These are phyloP conservation scores for Heloderma charlesbogerti DNA, from an alignment of 2,113 vertebrate species.

Conservation along the genomic window DNA sequence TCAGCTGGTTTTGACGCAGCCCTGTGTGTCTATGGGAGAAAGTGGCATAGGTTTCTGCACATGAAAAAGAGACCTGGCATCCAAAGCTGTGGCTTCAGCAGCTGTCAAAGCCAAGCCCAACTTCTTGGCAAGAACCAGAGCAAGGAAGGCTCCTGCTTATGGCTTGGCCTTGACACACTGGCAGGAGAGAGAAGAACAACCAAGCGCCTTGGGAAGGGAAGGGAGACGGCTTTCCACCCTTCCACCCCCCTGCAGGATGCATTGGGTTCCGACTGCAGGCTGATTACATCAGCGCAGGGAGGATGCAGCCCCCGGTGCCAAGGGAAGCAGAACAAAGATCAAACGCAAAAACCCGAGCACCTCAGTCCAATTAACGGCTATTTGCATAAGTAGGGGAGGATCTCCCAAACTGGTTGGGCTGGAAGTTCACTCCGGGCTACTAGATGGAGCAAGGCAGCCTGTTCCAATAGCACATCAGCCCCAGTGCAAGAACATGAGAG, in stretches of 20 bases:
- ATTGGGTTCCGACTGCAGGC: constrained; percentile 4
- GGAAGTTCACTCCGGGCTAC: constrained; percentile 4
- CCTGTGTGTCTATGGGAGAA: neutral
- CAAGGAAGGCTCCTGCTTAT: neutral
- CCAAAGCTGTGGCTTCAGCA: neutral
- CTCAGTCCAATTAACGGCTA: constrained; percentile 15
- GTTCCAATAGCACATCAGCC: neutral
- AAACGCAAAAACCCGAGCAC: constrained; percentile 11
- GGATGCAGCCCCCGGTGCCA: constrained; percentile 49
- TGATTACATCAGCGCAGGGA: constrained; percentile 44
- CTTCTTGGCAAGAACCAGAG: neutral
- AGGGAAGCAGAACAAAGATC: constrained; percentile 62
- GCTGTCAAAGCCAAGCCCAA: neutral
- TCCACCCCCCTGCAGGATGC: neutral
- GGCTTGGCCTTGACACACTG: neutral
- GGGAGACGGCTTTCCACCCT: neutral
- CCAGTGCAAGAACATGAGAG: no score
- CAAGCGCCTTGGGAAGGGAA: constrained; percentile 15
- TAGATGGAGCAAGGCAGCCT: neutral
- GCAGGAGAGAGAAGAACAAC: neutral
- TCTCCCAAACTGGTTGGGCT: constrained; percentile 46
- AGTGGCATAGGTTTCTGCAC: neutral
- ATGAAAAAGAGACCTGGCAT: neutral
- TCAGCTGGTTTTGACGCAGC: neutral
- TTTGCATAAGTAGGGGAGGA: constrained; percentile 29